Base-by-base conservation (phyloP, 1,140 invertebrate genomes). In the Drosophila pachea region DNA sequence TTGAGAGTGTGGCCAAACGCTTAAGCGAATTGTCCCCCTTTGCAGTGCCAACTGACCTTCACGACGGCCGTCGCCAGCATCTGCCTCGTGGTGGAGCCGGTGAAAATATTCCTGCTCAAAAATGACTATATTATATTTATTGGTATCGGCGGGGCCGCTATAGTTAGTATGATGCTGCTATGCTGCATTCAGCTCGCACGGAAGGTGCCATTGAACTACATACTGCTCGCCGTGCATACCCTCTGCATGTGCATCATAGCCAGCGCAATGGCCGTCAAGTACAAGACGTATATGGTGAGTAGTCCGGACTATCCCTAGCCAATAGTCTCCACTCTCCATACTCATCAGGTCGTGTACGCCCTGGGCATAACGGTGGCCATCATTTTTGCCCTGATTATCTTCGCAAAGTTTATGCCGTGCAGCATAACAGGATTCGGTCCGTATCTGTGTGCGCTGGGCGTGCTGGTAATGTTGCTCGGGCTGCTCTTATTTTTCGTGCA, bases 361-460 rank as follows among this genome's bases (percentile, higher is more conserved):
- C 4, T 60, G 8, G 64, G 56, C n/a, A 38, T 47, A 7, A 61
- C 56, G 0, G 0, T 14, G 5, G 33, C 12, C 2, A n/a, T 67
- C 12, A 45, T 47, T 11, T 0, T 38, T 1, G 4, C 4, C 8
- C 48, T 77, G 5, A 11, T 4, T 1, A 14, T 78, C 2, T 66
- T 78, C 3, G 75, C 75, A 1, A 8, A 9, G 1, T 65, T 49
- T 4, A 60, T 70, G 2, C 75, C 75, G 0, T 78, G 65, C 12
- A 75, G 74, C n/a, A 78, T 77, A n/a, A 77, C 75, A 0, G 11
- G 47, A 16, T 74, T 59, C 16, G 54, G 64, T 8, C 7, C 45
- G 0, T 53, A 55, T 4, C 2, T 69, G 6, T 35, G 62, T 0
- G 29, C 61, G 1, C 0, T 55, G 0, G 2, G 6, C 0, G 0